Base-by-base conservation (phyloP, 1,140 invertebrate genomes). In the Geopemphigus sp. region DNA sequence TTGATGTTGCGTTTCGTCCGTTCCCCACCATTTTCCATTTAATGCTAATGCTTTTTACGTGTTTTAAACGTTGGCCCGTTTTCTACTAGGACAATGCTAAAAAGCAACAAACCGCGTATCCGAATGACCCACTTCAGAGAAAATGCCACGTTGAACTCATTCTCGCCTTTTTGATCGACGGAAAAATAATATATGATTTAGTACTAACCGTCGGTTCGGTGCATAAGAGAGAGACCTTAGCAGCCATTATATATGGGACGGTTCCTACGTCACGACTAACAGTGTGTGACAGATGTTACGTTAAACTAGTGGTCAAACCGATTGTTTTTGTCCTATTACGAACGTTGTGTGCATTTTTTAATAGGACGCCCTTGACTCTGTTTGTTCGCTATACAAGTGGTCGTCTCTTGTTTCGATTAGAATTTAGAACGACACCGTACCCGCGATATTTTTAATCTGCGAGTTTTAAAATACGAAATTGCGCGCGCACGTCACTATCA, bases 1-100 rank as follows among this genome's bases (percentile, higher is more conserved):
- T 70, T 50, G 15, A 8, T 1, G 11, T 54, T 54, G 4, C 29
- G 11, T 54, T 1, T 53, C 24, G 17, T 53, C 17, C 17, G 14
- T 17, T 68, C 22, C 8, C 66, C 22, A 8, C 19, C 15, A 50
- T 26, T 50, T 17, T 47, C 6, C 5, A 1, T 70, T 70, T 19
- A 19, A 26, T 26, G 19, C 50, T 72, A 72, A 72, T 72, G 50
- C 68, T 19, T 72, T 70, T 72, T 54, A 68, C 66, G 17, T 68
- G 66, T 68, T 54, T 68, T n/a, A 54, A 29, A 6, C 1, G 22
- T 32, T 19, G 11, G 11, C 19, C 8, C 47, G 47, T 8, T 50
- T n/a, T 15, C 10, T n/a, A 64, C n/a, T 24, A 70, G 11, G 1
- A 29, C 22, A 53, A 17, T 70, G 24, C 24, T 66, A 45, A 45